Evolutionary conservation across 2,113 vertebrate genomes (phyloP), one percentile per base, ranked within the genome.

Genomic region (Chaenogobius annularis): DNA sequence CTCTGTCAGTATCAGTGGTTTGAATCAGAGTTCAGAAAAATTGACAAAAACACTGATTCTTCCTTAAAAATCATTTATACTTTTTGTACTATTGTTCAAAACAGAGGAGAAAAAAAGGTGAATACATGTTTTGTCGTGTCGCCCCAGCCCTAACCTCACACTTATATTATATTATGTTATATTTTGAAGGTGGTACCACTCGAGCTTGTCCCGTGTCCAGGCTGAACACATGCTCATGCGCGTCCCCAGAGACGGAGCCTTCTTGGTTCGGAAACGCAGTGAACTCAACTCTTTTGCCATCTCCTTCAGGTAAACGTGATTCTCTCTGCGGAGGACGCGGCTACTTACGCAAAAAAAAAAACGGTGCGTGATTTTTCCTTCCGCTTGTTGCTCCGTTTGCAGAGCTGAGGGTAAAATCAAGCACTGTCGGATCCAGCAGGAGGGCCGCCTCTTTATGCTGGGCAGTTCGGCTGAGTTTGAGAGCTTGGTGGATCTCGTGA

Each of bases 351-450:
- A 5, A 26, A 59, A 59, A n/a, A n/a, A n/a, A n/a, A n/a, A n/a
- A n/a, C n/a, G n/a, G n/a, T 31, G 26, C 26, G 12, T 35, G 0
- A 6, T n/a, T 9, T n/a, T 43, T 6, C 1, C 19, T 19, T 4
- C 20, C 26, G 26, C 26, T 4, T 4, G 26, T 31, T 31, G 26
- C 26, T 31, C 2, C 6, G 1, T 63, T 63, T 20, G n/a, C 75
- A 96, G 95, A 82, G 95, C 95, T 0, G 95, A 96, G 84, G 95
- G 94, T 7, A 96, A 96, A 90, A 96, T 96, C 90, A 96, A 96
- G 83, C 95, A 96, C 90, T 96, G 95, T 69, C 93, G 94, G 0
- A 95, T 96, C 73, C 95, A 95, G 86, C 95, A 95, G 90, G 95
- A 96, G 2, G 95, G 94, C 0, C 90, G 95, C 0, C 94, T 95